These are phyloP conservation scores for Gnathonemus echidnorhynchus DNA, from an alignment of 2,113 vertebrate species.

Conservation along the genomic window DNA sequence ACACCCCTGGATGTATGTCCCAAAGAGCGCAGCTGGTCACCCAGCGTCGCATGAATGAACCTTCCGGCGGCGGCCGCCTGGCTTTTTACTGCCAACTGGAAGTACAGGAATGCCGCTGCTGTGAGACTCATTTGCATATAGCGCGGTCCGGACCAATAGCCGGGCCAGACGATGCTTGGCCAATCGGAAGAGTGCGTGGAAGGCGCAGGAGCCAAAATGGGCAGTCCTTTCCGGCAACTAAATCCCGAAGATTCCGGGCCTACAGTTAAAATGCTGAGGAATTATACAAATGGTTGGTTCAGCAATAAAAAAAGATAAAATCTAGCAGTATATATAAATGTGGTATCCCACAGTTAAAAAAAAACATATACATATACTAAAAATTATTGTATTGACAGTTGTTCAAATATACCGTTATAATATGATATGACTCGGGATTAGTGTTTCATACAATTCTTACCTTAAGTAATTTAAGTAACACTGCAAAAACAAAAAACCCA, in stretches of 20 bases:
- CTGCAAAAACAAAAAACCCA: neutral
- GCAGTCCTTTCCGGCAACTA: slow-evolving; percentile 32
- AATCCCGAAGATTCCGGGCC: slow-evolving; percentile 33
- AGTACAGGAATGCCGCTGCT: slow-evolving; percentile 35
- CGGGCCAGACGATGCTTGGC: slow-evolving; percentile 9
- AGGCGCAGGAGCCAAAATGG: slow-evolving; percentile 20
- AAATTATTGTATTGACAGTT: neutral
- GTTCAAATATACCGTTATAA: neutral
- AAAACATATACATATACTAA: neutral
- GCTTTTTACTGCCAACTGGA: slow-evolving; percentile 48
- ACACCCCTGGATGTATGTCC: slow-evolving; percentile 11
- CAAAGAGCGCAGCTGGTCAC: neutral
- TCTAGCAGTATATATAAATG: neutral
- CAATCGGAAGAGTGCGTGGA: slow-evolving; percentile 50
- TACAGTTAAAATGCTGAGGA: neutral
- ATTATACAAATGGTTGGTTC: neutral
- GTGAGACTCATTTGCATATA: slow-evolving; percentile 31
- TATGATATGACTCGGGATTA: neutral
- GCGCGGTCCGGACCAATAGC: slow-evolving; percentile 26
- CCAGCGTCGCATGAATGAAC: slow-evolving; percentile 36
- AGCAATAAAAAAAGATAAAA: neutral
- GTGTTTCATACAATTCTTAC: neutral
- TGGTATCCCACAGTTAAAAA: neutral
- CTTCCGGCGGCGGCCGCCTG: slow-evolving; percentile 18
- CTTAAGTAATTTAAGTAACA: neutral